Evolutionary conservation across 2,888 invertebrate genomes (phyloP), one percentile per base, ranked within the genome.

Genomic region (Habrosyne pyritoides): DNA sequence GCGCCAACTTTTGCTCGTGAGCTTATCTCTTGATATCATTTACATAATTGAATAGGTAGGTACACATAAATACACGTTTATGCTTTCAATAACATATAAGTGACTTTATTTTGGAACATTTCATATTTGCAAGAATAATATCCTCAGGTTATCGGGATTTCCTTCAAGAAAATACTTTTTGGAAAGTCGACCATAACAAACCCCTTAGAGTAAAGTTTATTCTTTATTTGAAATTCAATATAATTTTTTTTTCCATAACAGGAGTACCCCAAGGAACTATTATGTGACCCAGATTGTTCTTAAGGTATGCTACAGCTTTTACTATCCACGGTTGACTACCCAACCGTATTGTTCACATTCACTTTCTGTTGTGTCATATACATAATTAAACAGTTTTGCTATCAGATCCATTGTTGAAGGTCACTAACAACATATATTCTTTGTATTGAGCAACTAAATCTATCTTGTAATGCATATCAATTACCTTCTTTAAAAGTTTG

Each of bases 261-360:
- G 18, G 28, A 24, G 8, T 18, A 6, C 50, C 50, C 28, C 50
- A 49, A 18, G 49, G 49, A 26, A 3, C 8, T 14, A 24, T 4
- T 26, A 2, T 50, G 12, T 28, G 50, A 10, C 50, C 50, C 21
- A 50, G 10, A 28, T 28, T 28, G 28, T 50, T 28, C 5, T 10
- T 49, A 14, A 8, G 14, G 51, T 18, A 46, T 60, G 54, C 60
- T 55, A 55, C 53, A 52, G 50, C 52, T 55, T 42, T 58, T 47
- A 56, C 66, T 60, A 54, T 55, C 58, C 60, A 56, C 57, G 66
- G 64, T 62, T 63, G 59, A 53, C 21, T 52, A 36, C 49, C 52
- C 57, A 58, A 59, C 59, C 57, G 57, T 62, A 56, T 61, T 60
- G 66, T 28, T 28, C 56, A 58, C 50, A 42, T 59, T 64, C 54